phyloP scores from a whole-genome alignment of 2,888 invertebrate species.

The Apantesis nais region DNA sequence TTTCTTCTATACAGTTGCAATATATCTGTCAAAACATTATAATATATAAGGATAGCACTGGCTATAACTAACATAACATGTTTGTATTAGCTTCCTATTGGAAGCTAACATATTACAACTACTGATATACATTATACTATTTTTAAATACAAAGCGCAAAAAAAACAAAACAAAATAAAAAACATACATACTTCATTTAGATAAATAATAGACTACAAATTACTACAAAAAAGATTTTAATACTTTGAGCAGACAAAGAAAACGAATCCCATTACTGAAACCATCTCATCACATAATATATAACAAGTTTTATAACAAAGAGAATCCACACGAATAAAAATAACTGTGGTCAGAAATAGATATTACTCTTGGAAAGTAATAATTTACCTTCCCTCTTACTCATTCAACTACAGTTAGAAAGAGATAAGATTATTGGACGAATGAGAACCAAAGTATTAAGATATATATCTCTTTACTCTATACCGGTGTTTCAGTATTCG shows the following conservation, averaged over 20 bases:
- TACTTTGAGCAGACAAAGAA: constrained; percentile 16
- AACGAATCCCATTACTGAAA: constrained; percentile 45
- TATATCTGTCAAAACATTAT: background rate
- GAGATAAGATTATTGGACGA: constrained; percentile 41
- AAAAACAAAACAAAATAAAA: background rate
- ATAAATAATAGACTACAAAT: background rate
- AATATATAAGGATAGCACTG: background rate
- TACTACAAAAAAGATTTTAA: background rate
- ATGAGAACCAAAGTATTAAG: constrained; percentile 47
- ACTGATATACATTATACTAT: background rate
- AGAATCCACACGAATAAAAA: constrained; percentile 51
- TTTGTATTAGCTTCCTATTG: background rate
- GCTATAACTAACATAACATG: background rate
- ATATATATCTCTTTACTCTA: background rate
- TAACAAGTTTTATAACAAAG: constrained; percentile 53
- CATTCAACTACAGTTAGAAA: constrained; percentile 32
- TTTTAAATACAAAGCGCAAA: background rate
- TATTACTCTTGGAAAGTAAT: constrained; percentile 51
- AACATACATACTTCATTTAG: background rate
- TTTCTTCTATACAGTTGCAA: background rate
- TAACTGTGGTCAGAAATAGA: constrained; percentile 53
- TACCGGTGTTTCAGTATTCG: background rate
- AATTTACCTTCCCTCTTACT: constrained; percentile 36
- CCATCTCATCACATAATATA: constrained; percentile 25
- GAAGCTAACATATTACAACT: background rate